These are phyloP conservation scores for Spea multiplicata DNA, from an alignment of 2,113 vertebrate genomes.

Conservation along the genomic window DNA sequence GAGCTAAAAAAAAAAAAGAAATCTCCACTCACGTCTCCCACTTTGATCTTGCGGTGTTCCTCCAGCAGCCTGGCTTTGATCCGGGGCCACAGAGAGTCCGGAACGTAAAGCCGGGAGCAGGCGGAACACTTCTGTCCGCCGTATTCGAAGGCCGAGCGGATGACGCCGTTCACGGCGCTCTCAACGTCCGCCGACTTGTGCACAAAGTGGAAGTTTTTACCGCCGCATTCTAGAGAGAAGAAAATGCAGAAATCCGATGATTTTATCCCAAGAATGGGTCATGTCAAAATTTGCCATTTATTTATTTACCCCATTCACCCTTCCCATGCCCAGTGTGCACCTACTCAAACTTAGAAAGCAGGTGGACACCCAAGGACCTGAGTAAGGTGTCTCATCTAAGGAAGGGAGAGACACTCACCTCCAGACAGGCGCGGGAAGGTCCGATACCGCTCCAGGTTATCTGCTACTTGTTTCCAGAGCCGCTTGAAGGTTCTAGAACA, in stretches of 20 bases:
- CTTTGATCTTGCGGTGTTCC: constrained; percentile 74
- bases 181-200: constrained; percentile 79
- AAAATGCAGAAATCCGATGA: not conserved
- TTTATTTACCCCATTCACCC: too few species aligned
- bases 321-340: too few species aligned
- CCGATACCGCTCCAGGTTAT: constrained; percentile 85
- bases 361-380: too few species aligned
- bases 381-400: too few species aligned
- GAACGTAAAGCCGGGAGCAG: constrained; percentile 91
- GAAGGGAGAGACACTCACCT: constrained; percentile 65
- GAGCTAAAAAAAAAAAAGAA: constrained; percentile 40
- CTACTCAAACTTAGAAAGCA: too few species aligned
- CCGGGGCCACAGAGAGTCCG: constrained; percentile 80
- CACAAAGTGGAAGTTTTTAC: constrained; percentile 97
- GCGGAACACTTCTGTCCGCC: constrained; percentile 95
- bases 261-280: too few species aligned
- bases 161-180: constrained; percentile 82
- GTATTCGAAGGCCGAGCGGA: constrained; percentile 93
- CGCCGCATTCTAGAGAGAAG: constrained; percentile 80
- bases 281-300: too few species aligned
- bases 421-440: constrained; percentile 88
- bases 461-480: constrained; percentile 89
- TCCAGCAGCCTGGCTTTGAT: constrained; percentile 79
- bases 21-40: constrained; percentile 82
- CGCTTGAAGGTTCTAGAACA: constrained; percentile 83